These are phyloP conservation scores for Protophormia terraenovae DNA, from an alignment of 2,888 invertebrate species.

Conservation along the genomic window DNA sequence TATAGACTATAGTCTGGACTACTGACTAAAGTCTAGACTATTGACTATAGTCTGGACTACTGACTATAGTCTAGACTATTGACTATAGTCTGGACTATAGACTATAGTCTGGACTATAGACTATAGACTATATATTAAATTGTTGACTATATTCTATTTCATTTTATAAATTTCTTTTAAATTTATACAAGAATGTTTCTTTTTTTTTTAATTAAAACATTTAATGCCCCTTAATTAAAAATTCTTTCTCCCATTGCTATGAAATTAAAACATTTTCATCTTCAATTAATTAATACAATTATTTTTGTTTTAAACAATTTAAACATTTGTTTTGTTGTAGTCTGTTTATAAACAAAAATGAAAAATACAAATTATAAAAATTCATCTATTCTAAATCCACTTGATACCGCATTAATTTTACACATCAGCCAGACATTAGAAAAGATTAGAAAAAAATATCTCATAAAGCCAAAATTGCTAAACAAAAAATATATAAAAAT, in stretches of 20 bases:
- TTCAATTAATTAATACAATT: constrained; percentile 40
- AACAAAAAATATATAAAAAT: constrained; percentile 10
- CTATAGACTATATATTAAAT: too few relatives aligned
- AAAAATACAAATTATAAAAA: constrained; percentile 38
- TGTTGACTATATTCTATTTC: too few relatives aligned
- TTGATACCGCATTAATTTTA: constrained; percentile 60
- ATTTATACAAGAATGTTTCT: too few relatives aligned
- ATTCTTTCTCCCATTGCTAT: neutral
- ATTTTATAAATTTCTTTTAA: too few relatives aligned
- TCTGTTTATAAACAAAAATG: constrained; percentile 37
- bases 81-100: too few relatives aligned
- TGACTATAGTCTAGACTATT: too few relatives aligned
- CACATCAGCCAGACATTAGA: constrained; percentile 56
- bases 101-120: too few relatives aligned
- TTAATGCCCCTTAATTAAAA: neutral
- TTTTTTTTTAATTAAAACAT: constrained; percentile 19
- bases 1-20: too few relatives aligned
- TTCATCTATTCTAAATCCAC: constrained; percentile 55
- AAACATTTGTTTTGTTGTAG: constrained; percentile 38
- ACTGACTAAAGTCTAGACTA: too few relatives aligned
- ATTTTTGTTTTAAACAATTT: neutral
- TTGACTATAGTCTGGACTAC: too few relatives aligned
- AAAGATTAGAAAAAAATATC: constrained; percentile 18
- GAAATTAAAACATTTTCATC: constrained; percentile 37
- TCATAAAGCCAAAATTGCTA: neutral